Conservation (phyloP, 2,888 invertebrate genomes). For the Chironomus riparius region DNA sequence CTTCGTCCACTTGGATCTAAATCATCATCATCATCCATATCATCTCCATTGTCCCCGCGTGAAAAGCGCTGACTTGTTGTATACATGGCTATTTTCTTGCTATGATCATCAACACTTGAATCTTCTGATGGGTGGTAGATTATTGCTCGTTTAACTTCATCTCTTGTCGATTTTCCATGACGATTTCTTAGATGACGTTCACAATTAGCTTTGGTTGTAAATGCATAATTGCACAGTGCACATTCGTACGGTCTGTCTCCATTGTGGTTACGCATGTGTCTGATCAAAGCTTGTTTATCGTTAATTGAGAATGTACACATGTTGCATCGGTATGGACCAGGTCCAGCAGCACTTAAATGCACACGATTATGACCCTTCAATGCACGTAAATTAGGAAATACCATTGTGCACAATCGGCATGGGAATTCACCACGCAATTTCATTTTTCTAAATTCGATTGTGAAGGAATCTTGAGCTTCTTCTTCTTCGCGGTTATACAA, state of each 20-base stretch:
- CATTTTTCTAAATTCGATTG: conserved; percentile 80
- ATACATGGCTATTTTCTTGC: conserved; percentile 46
- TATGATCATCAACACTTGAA: conserved; percentile 62
- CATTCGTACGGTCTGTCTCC: conserved; percentile 94
- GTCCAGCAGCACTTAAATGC: conserved; percentile 66
- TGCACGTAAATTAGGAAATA: conserved; percentile 81
- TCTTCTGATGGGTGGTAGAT: conserved; percentile 82
- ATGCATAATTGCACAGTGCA: conserved; percentile 89
- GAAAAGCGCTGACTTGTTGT: conserved; percentile 47
- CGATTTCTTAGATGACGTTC: conserved; percentile 88
- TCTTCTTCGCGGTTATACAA: conserved; percentile 50
- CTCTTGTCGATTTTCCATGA: conserved; percentile 75
- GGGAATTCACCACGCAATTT: conserved; percentile 83
- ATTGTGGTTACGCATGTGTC: conserved; percentile 90
- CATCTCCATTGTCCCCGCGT: conserved; percentile 37
- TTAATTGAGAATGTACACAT: conserved; percentile 78
- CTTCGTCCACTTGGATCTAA: conserved; percentile 37
- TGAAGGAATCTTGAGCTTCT: conserved; percentile 75
- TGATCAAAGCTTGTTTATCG: conserved; percentile 83
- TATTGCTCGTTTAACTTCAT: conserved; percentile 80
- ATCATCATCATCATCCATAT: conserved; percentile 26
- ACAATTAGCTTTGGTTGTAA: conserved; percentile 95
- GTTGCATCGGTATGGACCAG: conserved; percentile 82
- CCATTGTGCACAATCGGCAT: conserved; percentile 77
- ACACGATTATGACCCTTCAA: conserved; percentile 84